phyloP scores from a whole-genome alignment of 2,888 invertebrate genomes.

The Lottia gigantea region DNA sequence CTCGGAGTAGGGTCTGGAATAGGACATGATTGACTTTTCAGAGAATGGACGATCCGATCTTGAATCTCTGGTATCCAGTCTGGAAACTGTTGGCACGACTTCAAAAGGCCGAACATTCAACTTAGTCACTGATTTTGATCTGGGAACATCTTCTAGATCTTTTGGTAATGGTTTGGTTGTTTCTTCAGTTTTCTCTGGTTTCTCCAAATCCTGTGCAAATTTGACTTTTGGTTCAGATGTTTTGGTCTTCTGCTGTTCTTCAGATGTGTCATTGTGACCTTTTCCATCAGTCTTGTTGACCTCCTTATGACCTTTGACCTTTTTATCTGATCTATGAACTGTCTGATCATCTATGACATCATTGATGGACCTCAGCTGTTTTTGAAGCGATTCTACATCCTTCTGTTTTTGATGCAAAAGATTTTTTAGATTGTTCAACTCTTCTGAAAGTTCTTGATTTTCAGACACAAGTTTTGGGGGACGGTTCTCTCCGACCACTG shows the following conservation, averaged over 20 bases:
- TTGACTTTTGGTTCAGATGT: too few relatives aligned
- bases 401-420: constrained; percentile 41
- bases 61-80: background rate
- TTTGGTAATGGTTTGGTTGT: background rate
- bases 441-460: constrained; percentile 39
- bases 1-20: background rate
- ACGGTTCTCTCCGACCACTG: background rate
- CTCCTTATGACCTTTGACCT: constrained; percentile 16
- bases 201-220: background rate
- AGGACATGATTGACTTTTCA: background rate
- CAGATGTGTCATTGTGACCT: too few relatives aligned
- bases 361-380: constrained; percentile 39
- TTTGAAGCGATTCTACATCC: constrained; percentile 41
- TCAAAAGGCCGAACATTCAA: background rate
- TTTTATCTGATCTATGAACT: constrained; percentile 15
- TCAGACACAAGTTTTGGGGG: constrained; percentile 31
- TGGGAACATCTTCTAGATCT: background rate
- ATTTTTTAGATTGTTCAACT: constrained; percentile 40
- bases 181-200: background rate
- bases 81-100: background rate
- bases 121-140: background rate
- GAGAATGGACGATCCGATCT: constrained; percentile 5
- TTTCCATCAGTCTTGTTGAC: background rate
- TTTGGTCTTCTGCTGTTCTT: background rate
- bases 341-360: constrained; percentile 34